These are phyloP conservation scores for Pelobates fuscus DNA, from an alignment of 2,113 vertebrate species.

Conservation along the genomic window DNA sequence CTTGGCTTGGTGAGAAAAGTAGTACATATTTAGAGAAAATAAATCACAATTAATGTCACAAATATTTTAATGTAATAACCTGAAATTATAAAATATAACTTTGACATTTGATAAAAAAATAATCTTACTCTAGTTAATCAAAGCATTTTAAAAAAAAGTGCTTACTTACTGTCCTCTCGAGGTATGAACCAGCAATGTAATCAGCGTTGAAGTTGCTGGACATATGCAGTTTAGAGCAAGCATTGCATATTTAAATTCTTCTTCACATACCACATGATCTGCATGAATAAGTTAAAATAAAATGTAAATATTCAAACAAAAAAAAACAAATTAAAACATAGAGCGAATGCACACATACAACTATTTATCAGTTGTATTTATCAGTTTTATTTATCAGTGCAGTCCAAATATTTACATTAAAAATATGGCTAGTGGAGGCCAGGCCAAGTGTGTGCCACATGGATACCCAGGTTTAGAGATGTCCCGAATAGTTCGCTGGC, in stretches of 20 bases:
- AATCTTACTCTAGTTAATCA: too few relatives aligned
- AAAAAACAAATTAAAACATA: background rate
- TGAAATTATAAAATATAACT: too few relatives aligned
- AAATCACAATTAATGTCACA: too few relatives aligned
- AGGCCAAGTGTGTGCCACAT: too few relatives aligned
- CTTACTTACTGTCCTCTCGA: slow-evolving; percentile 93
- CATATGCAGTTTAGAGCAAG: slow-evolving; percentile 94
- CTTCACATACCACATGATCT: slow-evolving; percentile 99
- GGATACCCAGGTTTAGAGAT: too few relatives aligned
- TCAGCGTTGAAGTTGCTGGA: slow-evolving; percentile 92
- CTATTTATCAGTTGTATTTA: background rate
- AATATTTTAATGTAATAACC: too few relatives aligned
- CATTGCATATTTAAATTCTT: slow-evolving; percentile 97
- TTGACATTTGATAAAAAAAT: too few relatives aligned
- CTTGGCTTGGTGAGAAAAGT: too few relatives aligned
- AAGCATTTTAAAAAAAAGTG: slow-evolving; percentile 11
- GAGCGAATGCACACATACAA: background rate
- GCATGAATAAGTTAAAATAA: slow-evolving; percentile 58
- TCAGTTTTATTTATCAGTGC: background rate
- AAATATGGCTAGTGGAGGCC: too few relatives aligned
- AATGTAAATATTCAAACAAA: background rate
- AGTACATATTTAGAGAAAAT: too few relatives aligned
- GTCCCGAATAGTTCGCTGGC: too few relatives aligned
- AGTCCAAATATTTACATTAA: too few relatives aligned
- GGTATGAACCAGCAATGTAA: slow-evolving; percentile 93